Conservation (phyloP, 2,113 vertebrate species). For the Oplegnathus fasciatus region DNA sequence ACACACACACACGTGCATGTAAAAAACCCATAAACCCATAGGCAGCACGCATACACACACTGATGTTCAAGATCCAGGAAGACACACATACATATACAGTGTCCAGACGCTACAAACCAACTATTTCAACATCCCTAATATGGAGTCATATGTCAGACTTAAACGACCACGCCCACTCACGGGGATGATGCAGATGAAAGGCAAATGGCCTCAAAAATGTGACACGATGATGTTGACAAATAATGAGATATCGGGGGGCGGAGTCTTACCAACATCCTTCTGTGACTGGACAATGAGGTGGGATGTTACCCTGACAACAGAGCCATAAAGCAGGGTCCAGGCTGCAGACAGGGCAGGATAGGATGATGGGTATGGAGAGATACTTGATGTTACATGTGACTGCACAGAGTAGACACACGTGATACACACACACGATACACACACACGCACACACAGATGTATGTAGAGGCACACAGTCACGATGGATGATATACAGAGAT, state of each 20-base stretch:
- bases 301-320: conserved; percentile 72
- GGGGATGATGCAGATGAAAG: conserved; percentile 29
- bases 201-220: conserved; percentile 33
- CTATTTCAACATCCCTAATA: not conserved
- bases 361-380: conserved; percentile 64
- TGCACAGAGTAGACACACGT: conserved; percentile 34
- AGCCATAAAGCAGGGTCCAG: conserved; percentile 57
- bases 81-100: not conserved
- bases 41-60: conserved; percentile 16
- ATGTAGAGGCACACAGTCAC: conserved; percentile 2
- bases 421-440: not conserved
- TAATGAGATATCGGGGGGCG: conserved; percentile 27
- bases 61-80: conserved; percentile 15
- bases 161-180: not conserved
- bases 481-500: conserved; percentile 15
- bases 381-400: conserved; percentile 47
- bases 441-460: conserved; percentile 27
- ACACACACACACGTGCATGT: conserved; percentile 31
- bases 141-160: not conserved
- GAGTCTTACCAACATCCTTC: conserved; percentile 75
- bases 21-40: not conserved
- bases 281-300: conserved; percentile 74
- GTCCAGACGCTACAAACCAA: conserved; percentile 23
- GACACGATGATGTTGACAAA: conserved; percentile 46
- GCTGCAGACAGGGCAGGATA: conserved; percentile 68